phyloP scores from a whole-genome alignment of 2,797 vertebrate genomes.

The Enteromius anoplus region DNA sequence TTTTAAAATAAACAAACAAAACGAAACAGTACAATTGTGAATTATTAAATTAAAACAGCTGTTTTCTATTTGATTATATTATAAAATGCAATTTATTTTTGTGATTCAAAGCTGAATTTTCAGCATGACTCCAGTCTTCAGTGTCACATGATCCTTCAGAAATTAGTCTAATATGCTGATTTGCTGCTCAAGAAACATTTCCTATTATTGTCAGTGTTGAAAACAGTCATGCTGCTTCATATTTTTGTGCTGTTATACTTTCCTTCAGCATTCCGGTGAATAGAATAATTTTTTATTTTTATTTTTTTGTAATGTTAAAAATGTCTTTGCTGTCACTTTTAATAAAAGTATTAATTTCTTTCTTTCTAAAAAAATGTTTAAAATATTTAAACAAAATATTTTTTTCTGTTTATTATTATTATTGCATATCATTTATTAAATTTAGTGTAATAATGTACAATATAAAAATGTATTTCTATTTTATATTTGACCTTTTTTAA shows the following conservation, averaged over 20 bases:
- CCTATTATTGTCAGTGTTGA: not conserved
- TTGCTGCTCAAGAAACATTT: not conserved
- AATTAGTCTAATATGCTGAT: not conserved
- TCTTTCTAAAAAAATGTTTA: not conserved
- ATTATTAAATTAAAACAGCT: not conserved
- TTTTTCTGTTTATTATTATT: not conserved
- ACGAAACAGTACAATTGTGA: not conserved
- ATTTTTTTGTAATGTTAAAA: no score
- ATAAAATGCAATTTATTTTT: not conserved
- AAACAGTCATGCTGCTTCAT: not conserved
- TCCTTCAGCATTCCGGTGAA: not conserved
- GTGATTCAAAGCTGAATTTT: not conserved
- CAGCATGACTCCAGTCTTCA: not conserved
- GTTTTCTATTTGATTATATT: not conserved
- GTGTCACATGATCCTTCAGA: not conserved
- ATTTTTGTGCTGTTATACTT: not conserved
- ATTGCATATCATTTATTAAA: not conserved
- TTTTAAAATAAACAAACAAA: not conserved
- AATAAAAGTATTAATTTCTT: not conserved
- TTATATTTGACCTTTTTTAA: no score
- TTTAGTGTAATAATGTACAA: not conserved
- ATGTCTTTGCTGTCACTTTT: not conserved
- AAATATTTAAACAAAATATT: not conserved
- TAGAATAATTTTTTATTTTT: no score
- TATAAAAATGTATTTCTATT: no score